Base-by-base conservation (phyloP, 2,113 vertebrate species). In the Oncorhynchus mykiss region DNA sequence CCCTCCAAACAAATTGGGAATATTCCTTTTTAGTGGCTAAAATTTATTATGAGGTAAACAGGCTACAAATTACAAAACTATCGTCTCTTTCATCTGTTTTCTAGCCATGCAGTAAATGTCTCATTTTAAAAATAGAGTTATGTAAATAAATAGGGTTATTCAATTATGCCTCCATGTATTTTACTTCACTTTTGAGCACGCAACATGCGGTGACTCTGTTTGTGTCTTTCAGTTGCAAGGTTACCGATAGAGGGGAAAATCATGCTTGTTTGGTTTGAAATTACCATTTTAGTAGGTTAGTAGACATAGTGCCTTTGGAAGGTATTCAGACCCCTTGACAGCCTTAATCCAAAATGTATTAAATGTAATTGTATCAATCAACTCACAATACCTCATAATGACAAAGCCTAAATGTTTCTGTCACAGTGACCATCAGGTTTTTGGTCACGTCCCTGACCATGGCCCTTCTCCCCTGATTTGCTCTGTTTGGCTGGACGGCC, bases 31-130 rank as follows among this genome's bases (percentile, higher is more conserved):
- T 57, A 24, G 73, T 70, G 45, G 54, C 54, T 49, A 24, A n/a
- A 59, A 57, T 72, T 59, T 34, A 57, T 59, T 73, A 64, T 22
- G 24, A 45, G 31, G 51, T 20, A 71, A 60, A 62, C 25, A 18
- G 65, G 48, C 20, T 51, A 74, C 54, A 69, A 66, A 45, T 51
- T 25, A 72, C 49, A 22, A 62, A 48, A 13, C 13, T 25, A 13
- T 27, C n/a, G 65, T 25, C 24, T 4, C 29, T 64, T 70, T 76
- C 59, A 70, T 76, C 74, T 22, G 54, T 48, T 45, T 48, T 16
- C 68, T 12, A 70, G 20, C 20, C 3, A 48, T 70, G 29, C 22
- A 4, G 11, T 12, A 70, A 14, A 70, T 70, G 1, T 49, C 24
- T 67, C 0, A 67, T 24, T 62, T 22, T 11, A 8, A n/a, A 20